Evolutionary conservation across 2,113 vertebrate species (phyloP).

Genomic region (Megatriorchis doriae): DNA sequence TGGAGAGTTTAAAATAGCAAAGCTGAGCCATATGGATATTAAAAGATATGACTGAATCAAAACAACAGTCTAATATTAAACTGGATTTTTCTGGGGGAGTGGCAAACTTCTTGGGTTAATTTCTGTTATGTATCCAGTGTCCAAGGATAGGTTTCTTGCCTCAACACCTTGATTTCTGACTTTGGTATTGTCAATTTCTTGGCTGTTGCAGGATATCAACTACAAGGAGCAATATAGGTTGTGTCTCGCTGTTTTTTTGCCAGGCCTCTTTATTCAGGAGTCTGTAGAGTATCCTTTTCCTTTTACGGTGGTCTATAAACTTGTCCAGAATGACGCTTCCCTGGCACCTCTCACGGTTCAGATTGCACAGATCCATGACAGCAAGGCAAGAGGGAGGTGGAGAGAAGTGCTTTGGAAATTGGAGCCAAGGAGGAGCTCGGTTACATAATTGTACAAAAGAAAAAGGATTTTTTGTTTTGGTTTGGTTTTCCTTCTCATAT

Average conservation of each 20-base stretch:
- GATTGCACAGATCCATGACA: background rate
- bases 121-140: background rate
- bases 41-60: constrained; percentile 62
- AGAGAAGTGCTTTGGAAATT: background rate
- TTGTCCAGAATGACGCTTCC: background rate
- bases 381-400: background rate
- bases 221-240: background rate
- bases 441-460: constrained; percentile 50
- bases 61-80: constrained; percentile 40
- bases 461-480: background rate
- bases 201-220: background rate
- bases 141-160: background rate
- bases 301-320: background rate
- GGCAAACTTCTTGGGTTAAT: background rate
- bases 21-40: constrained; percentile 55
- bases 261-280: background rate
- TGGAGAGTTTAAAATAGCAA: constrained; percentile 51
- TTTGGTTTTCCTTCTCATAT: constrained; percentile 5
- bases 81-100: background rate
- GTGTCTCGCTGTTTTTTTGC: background rate
- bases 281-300: background rate
- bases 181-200: background rate
- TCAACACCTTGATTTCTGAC: background rate
- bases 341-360: background rate
- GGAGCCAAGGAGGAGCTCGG: background rate